Conservation (phyloP, 2,888 invertebrate genomes). For the Drosophila fulvimacula region DNA sequence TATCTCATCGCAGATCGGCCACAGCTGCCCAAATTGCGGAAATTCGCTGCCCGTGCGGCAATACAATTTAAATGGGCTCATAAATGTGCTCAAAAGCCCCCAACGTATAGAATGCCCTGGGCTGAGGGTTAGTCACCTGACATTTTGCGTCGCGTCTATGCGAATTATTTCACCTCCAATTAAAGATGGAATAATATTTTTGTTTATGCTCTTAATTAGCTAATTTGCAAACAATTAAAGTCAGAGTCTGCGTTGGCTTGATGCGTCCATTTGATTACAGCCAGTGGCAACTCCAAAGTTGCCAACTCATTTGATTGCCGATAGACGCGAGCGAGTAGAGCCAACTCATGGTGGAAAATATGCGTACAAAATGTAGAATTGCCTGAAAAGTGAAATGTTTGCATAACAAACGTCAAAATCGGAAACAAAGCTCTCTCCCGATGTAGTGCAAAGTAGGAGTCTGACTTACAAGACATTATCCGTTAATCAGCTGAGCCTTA, state of each 20-base stretch:
- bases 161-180: conserved; percentile 43
- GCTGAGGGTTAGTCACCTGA: conserved; percentile 43
- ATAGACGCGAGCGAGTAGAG: conserved; percentile 36
- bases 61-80: conserved; percentile 57
- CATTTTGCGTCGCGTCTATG: conserved; percentile 12
- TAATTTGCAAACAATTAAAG: conserved; percentile 79
- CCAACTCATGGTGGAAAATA: conserved; percentile 41
- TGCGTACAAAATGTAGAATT: conserved; percentile 23
- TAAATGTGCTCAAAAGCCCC: conserved; percentile 41
- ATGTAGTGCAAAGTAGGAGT: background rate
- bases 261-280: conserved; percentile 30
- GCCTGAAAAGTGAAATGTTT: conserved; percentile 34
- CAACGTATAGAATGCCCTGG: conserved; percentile 7
- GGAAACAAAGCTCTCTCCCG: conserved; percentile 7
- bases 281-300: conserved; percentile 40
- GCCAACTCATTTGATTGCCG: conserved; percentile 68
- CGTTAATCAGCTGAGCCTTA: background rate
- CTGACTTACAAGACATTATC: background rate
- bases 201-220: conserved; percentile 65
- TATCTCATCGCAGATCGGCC: conserved; percentile 55
- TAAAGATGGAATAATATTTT: conserved; percentile 58
- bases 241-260: conserved; percentile 24
- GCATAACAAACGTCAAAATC: conserved; percentile 7
- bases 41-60: conserved; percentile 54
- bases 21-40: conserved; percentile 62